A percentile compares a stretch with the other conserved stretches of the same genome.
These are phyloP conservation scores for Microctonus brassicae DNA, from an alignment of 2,888 invertebrate species.

Conservation along the genomic window DNA sequence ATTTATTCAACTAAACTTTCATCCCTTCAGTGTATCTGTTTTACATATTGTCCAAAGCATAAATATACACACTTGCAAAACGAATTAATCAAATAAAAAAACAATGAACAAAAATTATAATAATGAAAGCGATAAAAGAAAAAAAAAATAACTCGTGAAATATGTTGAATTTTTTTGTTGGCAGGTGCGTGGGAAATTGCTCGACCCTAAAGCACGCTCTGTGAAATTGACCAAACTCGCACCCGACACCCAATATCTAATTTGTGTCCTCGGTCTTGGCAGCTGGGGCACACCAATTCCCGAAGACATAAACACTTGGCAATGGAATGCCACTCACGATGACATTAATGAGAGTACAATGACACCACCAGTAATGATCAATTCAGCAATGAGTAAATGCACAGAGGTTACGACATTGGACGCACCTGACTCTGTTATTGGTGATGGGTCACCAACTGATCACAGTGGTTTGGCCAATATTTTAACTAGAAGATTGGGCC, in stretches of 20 bases:
- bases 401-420: slow-evolving; percentile 82
- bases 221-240: slow-evolving; percentile 81
- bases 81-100: no score
- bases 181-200: slow-evolving; percentile 82
- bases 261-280: slow-evolving; percentile 90
- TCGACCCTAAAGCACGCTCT: slow-evolving; percentile 81
- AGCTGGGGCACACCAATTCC: slow-evolving; percentile 76
- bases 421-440: slow-evolving; percentile 72
- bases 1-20: no score
- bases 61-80: no score
- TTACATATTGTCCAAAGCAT: no score
- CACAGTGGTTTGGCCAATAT: slow-evolving; percentile 78
- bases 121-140: no score
- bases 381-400: slow-evolving; percentile 83
- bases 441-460: slow-evolving; percentile 70
- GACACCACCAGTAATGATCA: slow-evolving; percentile 74
- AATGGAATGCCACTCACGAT: slow-evolving; percentile 55
- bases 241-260: slow-evolving; percentile 85
- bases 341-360: slow-evolving; percentile 74
- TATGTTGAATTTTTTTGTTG: no score
- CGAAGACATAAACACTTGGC: slow-evolving; percentile 56
- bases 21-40: no score
- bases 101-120: no score
- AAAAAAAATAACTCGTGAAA: no score
- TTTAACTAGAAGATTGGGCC: slow-evolving; percentile 83